Base-by-base conservation (phyloP, 2,888 invertebrate genomes). In the Mythimna pallens region DNA sequence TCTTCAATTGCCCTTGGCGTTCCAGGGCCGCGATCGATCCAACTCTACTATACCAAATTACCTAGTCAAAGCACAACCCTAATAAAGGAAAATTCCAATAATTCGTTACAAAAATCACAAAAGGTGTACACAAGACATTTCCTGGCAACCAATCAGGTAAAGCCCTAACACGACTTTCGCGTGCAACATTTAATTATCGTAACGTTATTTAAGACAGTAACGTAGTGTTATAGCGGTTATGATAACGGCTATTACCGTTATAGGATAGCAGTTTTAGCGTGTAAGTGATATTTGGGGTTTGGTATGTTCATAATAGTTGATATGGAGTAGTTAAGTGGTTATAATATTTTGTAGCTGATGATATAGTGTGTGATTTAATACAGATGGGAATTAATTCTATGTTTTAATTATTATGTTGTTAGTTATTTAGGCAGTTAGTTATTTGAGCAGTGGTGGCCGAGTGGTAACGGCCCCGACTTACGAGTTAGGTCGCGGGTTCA, bases 151-250 rank as follows among this genome's bases (percentile, higher is more conserved):
- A 71, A 75, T 30, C 50, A 70, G 73, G 69, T 67, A 69, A 78
- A 54, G 36, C 57, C 10, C 59, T 80, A 80, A 80, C 65, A 78
- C 64, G 58, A 22, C 55, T 50, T 66, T 84, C 68, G 79, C 76
- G 72, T 81, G 77, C 59, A 63, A 61, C 65, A 80, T 76, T 83
- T 73, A 80, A 85, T 81, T 76, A 85, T 71, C 73, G 73, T 62
- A 43, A 78, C 76, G 78, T 84, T 81, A 75, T 83, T 80, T 78
- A 80, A 83, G 74, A 81, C 71, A 76, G 73, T 81, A 71, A 81
- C 67, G 47, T 81, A 80, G 64, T 78, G 73, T 86, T 72, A 85
- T 81, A 71, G 67, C 69, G 52, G 70, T 70, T 80, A 83, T 80
- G 76, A 84, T 85, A 84, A 75, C 74, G 66, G 69, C 57, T 80